A percentile compares a stretch with the other conserved stretches of the same genome.
Conservation (phyloP, 2,888 invertebrate genomes). For the Hirudinaria manillensis region DNA sequence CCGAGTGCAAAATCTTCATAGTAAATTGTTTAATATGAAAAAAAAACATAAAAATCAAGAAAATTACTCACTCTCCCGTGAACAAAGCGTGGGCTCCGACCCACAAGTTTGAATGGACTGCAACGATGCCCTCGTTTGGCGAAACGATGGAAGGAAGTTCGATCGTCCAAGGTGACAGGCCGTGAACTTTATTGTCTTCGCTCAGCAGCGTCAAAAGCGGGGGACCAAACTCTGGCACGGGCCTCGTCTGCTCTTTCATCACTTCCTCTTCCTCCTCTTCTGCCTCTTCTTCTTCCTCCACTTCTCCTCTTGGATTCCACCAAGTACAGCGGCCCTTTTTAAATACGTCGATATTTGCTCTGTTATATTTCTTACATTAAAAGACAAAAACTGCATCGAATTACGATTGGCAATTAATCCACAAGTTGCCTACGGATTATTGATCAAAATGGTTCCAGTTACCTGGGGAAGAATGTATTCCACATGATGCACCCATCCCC, state of each 20-base stretch:
- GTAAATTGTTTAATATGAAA: not conserved
- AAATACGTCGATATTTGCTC: not conserved
- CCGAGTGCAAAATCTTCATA: not conserved
- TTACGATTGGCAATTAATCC: too few species aligned
- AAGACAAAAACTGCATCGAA: too few species aligned
- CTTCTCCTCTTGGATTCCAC: constrained; percentile 54
- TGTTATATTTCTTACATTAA: not conserved
- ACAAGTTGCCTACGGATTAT: too few species aligned
- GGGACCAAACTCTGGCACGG: constrained; percentile 63
- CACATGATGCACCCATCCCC: constrained; percentile 79
- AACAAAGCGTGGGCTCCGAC: constrained; percentile 77
- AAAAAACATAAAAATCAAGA: not conserved
- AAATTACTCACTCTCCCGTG: constrained; percentile 61
- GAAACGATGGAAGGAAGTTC: constrained; percentile 61
- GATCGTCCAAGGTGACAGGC: constrained; percentile 67
- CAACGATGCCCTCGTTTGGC: constrained; percentile 66
- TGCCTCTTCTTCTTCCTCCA: constrained; percentile 62
- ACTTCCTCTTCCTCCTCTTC: constrained; percentile 57
- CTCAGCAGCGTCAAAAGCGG: constrained; percentile 67
- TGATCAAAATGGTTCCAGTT: not conserved
- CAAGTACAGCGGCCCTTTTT: constrained; percentile 50
- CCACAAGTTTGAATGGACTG: constrained; percentile 69
- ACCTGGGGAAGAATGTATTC: constrained; percentile 71
- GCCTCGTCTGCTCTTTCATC: constrained; percentile 57
- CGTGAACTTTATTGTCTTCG: constrained; percentile 64